Base-by-base conservation (phyloP, 2,888 invertebrate species). In the Diplazon laetatorius region DNA sequence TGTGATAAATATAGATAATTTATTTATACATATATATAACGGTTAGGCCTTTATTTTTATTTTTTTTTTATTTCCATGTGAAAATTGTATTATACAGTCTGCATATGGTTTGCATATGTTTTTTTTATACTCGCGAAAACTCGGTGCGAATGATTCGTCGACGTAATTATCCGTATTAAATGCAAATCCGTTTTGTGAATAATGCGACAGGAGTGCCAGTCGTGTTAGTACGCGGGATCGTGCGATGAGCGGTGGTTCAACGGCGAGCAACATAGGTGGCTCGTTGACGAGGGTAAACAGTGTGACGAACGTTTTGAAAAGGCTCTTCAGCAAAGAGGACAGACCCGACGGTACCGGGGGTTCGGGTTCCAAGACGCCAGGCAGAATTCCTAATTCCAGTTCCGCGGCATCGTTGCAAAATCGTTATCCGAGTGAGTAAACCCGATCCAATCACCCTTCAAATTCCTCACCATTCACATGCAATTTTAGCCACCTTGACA, bases 281-380 rank as follows among this genome's bases (percentile, higher is more conserved):
- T 93, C 95, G 0, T 91, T 97, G 85, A 93, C 95, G 0, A 92
- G 96, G 60, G 95, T 95, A 0, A 95, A 94, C 85, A 96, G 96
- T 0, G 96, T 96, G 39, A 95, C 96, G 0, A 95, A 95, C 10
- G 95, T 96, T 86, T 90, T 97, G 6, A 96, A 95, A 87, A 93
- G 95, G 80, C 92, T 97, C 66, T 95, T 97, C 86, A 95, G 95
- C 59, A 94, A 95, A 78, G 96, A 96, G 80, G 96, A 96, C 52
- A 91, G 92, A 37, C 91, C 92, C 0, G 91, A 92, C 16, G 92
- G 92, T 30, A 89, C 91, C 6, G 57, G 86, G 3, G 79, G 78
- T 3, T 82, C 84, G 0, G 87, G 86, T 6, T 87, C 90, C 18
- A 93, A 92, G 85, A 92, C 92, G 0, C 93, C 93, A 72, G 93